Base-by-base conservation (phyloP, 2,888 invertebrate genomes). In the Suillia variegata region DNA sequence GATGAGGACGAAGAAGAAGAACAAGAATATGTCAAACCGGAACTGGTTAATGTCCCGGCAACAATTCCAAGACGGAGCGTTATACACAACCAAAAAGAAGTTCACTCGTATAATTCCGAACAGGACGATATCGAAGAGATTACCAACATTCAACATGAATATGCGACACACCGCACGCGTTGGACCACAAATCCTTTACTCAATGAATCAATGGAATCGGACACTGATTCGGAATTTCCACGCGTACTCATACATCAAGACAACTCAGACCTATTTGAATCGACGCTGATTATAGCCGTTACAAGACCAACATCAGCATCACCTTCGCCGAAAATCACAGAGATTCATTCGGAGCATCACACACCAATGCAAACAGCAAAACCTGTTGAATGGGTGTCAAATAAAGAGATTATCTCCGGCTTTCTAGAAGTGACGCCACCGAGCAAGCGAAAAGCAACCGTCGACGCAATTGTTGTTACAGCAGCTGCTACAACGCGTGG, bases 241-340 rank as follows among this genome's bases (percentile, higher is more conserved):
- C 69, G 76, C 2, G 80, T 80, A 15, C 70, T 79, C 21, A 74
- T 80, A 55, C 80, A 80, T 55, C 80, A 80, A 50, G 77, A 80
- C 60, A 76, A 77, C 56, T 71, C 77, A 0, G 76, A 80, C 58
- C 64, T 71, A 31, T 78, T 70, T 61, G 79, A 80, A 54, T 78
- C 80, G 1, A 80, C 80, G 5, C 48, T 80, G 51, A 77, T 78
- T 15, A 73, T 79, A 61, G 77, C 79, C 2, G 75, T 78, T 12
- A 73, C 77, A 4, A 65, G 79, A 2, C 75, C 75, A 24, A 66
- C 74, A 3, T 59, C 70, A 18, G 18, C 61, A 34, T 56, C 68
- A 31, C 45, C 50, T 33, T 59, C 48, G 54, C 65, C 63, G 18
- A 68, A 59, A 52, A 69, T 65, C 18, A 64, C 63, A 2, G 70